phyloP scores from a whole-genome alignment of 1,140 invertebrate genomes.

The Sipha flava region DNA sequence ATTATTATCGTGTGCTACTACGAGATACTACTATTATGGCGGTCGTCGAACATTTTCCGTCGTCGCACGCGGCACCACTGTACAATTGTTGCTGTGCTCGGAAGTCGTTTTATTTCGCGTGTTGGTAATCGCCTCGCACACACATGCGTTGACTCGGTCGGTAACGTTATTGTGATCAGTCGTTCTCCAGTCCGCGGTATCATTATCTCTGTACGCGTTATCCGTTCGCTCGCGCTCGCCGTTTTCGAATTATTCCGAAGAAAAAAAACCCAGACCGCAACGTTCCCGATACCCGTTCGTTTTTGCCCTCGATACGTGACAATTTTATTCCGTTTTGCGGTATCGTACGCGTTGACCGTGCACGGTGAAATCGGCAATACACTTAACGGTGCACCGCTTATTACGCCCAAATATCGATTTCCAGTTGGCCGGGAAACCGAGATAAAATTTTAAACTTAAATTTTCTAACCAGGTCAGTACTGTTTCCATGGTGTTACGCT shows the following conservation, averaged over 20 bases:
- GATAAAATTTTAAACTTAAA: constrained; percentile 4
- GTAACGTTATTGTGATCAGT: not conserved
- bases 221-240: too few relatives aligned
- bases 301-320: not conserved
- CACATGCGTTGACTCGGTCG: constrained; percentile 6
- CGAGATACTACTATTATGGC: too few relatives aligned
- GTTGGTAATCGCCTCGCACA: constrained; percentile 24
- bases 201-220: too few relatives aligned
- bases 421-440: constrained; percentile 8
- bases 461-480: not conserved
- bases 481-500: not conserved
- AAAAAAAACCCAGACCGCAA: too few relatives aligned
- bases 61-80: not conserved
- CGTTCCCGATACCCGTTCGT: too few relatives aligned
- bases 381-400: not conserved
- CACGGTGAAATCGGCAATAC: not conserved
- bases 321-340: not conserved
- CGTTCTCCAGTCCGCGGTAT: not conserved
- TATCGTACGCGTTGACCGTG: not conserved
- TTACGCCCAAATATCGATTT: constrained; percentile 30
- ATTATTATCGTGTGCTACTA: too few relatives aligned
- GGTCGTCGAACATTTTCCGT: not conserved
- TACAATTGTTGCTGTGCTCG: not conserved
- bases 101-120: constrained; percentile 5
- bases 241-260: too few relatives aligned